Percentiles rank a stretch among this genome's conserved stretches.
Evolutionary conservation across 2,888 invertebrate species (phyloP).

Genomic region (Philereme vetulata): DNA sequence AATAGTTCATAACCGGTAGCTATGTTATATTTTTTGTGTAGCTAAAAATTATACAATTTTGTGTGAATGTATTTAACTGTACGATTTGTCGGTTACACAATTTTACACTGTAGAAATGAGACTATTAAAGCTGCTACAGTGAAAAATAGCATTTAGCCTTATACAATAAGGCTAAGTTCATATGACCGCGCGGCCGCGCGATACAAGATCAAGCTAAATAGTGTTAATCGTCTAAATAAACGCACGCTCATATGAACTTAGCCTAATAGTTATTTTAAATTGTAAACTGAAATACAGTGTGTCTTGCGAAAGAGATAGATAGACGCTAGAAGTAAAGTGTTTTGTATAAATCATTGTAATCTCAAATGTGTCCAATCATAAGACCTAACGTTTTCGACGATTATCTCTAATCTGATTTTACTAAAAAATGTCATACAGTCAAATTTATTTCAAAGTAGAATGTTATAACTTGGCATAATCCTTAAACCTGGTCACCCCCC

Average conservation of each 20-base stretch:
- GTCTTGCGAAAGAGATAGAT: conserved; percentile 16
- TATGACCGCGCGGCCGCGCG: too few species aligned
- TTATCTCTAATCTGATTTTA: background rate
- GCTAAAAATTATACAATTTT: background rate
- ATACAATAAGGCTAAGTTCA: too few species aligned
- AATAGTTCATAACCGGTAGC: conserved; percentile 15
- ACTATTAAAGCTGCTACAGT: background rate
- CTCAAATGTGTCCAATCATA: conserved; percentile 13
- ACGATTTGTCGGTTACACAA: conserved; percentile 8
- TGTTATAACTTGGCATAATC: conserved; percentile 8
- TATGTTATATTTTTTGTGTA: conserved; percentile 13
- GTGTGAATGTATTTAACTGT: conserved; percentile 1
- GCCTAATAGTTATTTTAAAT: background rate
- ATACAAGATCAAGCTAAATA: too few species aligned
- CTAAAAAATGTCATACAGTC: too few species aligned
- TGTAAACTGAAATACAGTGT: background rate
- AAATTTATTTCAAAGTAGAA: too few species aligned
- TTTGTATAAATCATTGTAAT: conserved; percentile 16
- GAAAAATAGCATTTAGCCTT: background rate
- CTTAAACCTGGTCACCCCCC: conserved; percentile 7
- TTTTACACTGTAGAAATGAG: background rate
- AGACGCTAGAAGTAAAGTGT: conserved; percentile 22
- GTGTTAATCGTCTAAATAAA: too few species aligned
- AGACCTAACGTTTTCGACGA: background rate
- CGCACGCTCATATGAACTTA: too few species aligned